phyloP scores from a whole-genome alignment of 2,797 vertebrate genomes.

The Pangasius krempfi region DNA sequence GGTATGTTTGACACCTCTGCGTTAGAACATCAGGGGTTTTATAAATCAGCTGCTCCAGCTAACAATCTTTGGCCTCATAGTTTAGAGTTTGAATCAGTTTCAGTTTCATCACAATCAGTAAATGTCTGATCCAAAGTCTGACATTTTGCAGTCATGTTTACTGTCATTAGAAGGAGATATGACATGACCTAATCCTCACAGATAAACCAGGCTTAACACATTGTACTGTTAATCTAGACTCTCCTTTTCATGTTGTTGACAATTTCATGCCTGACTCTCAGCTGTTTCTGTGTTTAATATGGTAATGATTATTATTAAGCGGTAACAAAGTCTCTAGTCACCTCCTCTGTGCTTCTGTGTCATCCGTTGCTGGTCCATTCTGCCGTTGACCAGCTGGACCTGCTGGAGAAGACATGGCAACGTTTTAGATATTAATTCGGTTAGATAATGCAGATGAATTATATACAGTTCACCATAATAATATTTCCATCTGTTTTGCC shows the following conservation, averaged over 20 bases:
- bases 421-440: background rate
- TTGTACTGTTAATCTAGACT: background rate
- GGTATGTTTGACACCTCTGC: background rate
- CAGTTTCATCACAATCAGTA: background rate
- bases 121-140: background rate
- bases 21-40: background rate
- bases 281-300: background rate
- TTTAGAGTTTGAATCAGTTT: background rate
- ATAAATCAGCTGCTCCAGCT: background rate
- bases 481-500: background rate
- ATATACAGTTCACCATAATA: background rate
- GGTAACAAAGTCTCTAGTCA: slow-evolving; percentile 59
- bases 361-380: slow-evolving; percentile 94
- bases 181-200: background rate
- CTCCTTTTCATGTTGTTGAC: background rate
- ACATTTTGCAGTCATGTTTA: background rate
- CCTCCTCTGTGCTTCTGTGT: slow-evolving; percentile 94
- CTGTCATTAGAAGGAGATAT: background rate
- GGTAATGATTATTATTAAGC: background rate
- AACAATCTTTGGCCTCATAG: background rate
- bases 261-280: background rate
- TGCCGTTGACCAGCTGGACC: slow-evolving; percentile 93
- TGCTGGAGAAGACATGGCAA: slow-evolving; percentile 63
- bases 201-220: slow-evolving; percentile 1
- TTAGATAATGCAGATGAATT: background rate